Evolutionary conservation across 92 coral and sea anemone species (phyloP).

Genomic region (Blastomussa wellsi): DNA sequence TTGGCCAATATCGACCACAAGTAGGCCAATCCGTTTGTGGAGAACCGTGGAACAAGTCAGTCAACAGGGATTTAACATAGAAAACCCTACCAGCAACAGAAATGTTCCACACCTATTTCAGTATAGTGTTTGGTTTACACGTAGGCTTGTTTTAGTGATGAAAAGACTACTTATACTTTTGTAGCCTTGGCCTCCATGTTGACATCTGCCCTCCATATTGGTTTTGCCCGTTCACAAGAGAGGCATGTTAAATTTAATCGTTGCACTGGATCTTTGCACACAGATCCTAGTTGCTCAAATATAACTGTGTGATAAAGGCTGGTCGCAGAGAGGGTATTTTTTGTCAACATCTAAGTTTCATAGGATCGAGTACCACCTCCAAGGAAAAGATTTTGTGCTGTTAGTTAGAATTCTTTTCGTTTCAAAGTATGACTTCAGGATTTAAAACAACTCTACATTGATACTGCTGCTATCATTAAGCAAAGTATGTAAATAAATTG

Average conservation of each 20-base stretch:
- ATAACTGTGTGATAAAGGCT: conserved; percentile 3
- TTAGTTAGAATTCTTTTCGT: background rate
- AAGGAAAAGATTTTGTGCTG: background rate
- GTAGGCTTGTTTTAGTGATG: conserved; percentile 9
- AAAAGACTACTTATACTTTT: conserved; percentile 15
- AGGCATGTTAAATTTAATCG: conserved; percentile 35
- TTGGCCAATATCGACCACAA: background rate
- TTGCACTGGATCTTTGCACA: background rate
- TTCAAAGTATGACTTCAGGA: background rate
- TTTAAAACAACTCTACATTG: conserved; percentile 8
- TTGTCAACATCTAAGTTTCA: conserved; percentile 4
- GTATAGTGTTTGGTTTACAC: conserved; percentile 18
- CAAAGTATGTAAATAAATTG: conserved; percentile 16
- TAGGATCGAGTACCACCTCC: background rate
- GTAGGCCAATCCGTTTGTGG: conserved; percentile 28
- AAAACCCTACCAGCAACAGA: conserved; percentile 1
- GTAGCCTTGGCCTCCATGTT: conserved; percentile 23
- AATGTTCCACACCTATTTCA: conserved; percentile 21
- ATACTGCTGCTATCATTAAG: background rate
- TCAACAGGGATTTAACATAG: conserved; percentile 28
- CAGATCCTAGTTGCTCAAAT: conserved; percentile 31
- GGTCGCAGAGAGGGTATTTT: background rate
- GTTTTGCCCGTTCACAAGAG: conserved; percentile 6
- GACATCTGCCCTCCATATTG: conserved; percentile 44
- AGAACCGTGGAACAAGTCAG: conserved; percentile 22